Conservation (phyloP, 2,888 invertebrate species). For the Melitaea athalia region DNA sequence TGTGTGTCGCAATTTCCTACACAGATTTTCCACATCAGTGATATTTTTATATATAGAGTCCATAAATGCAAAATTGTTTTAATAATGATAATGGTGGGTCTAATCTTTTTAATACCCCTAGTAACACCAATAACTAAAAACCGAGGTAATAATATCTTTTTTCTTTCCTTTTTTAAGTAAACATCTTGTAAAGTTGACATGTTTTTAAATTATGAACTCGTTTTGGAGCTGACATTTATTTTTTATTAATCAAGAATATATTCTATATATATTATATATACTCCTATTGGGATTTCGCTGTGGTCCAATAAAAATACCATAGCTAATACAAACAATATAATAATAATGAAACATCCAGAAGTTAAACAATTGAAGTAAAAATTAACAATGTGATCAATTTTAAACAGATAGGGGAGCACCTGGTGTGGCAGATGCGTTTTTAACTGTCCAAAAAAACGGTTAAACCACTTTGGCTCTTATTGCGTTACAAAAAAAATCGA, state of each 20-base stretch:
- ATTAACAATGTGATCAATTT: slow-evolving; percentile 27
- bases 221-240: too few species aligned
- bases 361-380: background rate
- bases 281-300: too few species aligned
- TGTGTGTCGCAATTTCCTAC: slow-evolving; percentile 22
- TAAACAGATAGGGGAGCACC: slow-evolving; percentile 32
- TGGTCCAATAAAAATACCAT: background rate
- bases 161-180: too few species aligned
- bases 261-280: too few species aligned
- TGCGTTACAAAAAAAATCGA: slow-evolving; percentile 22
- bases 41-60: background rate
- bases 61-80: too few species aligned
- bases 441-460: slow-evolving; percentile 30
- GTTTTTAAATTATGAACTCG: too few species aligned
- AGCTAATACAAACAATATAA: background rate
- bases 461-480: slow-evolving; percentile 25
- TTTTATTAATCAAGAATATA: too few species aligned
- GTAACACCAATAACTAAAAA: too few species aligned
- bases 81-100: too few species aligned
- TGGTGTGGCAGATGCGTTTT: slow-evolving; percentile 38
- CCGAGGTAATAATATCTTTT: too few species aligned
- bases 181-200: too few species aligned
- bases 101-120: too few species aligned
- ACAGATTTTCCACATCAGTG: slow-evolving; percentile 12
- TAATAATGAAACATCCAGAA: background rate